These are phyloP conservation scores for Odocoileus virginianus DNA, from an alignment of 2,113 vertebrate species.

Conservation along the genomic window DNA sequence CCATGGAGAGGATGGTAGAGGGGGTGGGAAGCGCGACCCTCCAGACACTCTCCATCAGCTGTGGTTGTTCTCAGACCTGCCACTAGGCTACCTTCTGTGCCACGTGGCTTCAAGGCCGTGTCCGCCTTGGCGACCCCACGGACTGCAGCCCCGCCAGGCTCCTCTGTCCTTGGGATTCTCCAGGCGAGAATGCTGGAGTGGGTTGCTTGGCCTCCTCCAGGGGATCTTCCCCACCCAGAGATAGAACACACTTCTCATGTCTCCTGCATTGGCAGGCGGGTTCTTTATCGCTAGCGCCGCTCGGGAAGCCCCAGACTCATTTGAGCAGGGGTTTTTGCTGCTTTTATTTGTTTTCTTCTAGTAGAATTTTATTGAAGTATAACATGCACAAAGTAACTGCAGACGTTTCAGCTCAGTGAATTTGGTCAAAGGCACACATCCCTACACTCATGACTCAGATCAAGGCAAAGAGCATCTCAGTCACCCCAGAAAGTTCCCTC, in stretches of 20 bases:
- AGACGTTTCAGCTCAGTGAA: not conserved
- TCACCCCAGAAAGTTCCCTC: not conserved
- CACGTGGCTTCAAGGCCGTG: not conserved
- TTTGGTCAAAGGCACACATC: not conserved
- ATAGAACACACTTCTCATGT: not conserved
- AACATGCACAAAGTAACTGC: not conserved
- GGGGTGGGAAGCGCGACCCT: not conserved
- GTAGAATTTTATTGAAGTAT: not conserved
- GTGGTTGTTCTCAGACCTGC: not conserved
- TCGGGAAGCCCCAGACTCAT: not conserved
- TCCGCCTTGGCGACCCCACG: not conserved
- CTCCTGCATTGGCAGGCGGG: not conserved
- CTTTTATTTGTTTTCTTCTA: not conserved
- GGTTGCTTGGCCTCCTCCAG: not conserved
- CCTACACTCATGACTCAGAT: not conserved
- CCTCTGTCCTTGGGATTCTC: not conserved
- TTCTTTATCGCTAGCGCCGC: accelerated
- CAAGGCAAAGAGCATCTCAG: not conserved
- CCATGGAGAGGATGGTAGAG: too few relatives aligned
- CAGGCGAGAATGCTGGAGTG: not conserved
- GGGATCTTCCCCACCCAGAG: not conserved
- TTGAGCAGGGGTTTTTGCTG: not conserved
- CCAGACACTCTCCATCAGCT: not conserved
- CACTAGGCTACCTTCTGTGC: not conserved
- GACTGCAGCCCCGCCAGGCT: not conserved